Evolutionary conservation across 30 jellyfish, hydroid and myxozoan genomes (phyloP).

Genomic region (Aurelia coerulea): DNA sequence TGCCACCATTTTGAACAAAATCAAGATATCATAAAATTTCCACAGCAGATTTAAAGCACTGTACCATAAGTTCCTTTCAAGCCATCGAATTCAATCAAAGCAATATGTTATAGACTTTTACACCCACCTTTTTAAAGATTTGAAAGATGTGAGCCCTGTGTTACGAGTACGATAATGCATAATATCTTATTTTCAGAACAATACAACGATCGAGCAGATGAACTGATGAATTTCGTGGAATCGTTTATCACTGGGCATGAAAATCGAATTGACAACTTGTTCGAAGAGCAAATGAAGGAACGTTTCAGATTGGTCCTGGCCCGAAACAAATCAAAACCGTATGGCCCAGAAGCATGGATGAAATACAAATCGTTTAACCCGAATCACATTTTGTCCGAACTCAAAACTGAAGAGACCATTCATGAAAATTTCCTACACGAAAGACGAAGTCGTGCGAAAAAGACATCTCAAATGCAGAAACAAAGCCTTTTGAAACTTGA

Average conservation of each 20-base stretch:
- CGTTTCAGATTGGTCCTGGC: slow-evolving; percentile 11
- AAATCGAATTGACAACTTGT: slow-evolving; percentile 10
- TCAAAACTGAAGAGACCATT: slow-evolving; percentile 14
- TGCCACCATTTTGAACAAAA: too few relatives aligned
- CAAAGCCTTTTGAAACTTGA: background rate
- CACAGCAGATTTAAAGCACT: too few relatives aligned
- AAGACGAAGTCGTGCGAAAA: background rate
- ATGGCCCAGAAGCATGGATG: slow-evolving; percentile 40
- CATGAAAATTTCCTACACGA: slow-evolving; percentile 1
- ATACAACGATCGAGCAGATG: slow-evolving; percentile 10
- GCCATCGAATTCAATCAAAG: too few relatives aligned
- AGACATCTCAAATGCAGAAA: background rate
- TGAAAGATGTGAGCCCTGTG: too few relatives aligned
- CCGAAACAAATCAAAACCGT: slow-evolving; percentile 31
- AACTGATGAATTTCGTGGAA: slow-evolving; percentile 7
- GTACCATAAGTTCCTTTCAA: too few relatives aligned
- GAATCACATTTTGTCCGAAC: slow-evolving; percentile 19
- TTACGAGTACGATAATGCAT: too few relatives aligned
- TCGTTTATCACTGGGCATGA: background rate
- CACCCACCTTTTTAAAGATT: too few relatives aligned
- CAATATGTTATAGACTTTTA: too few relatives aligned
- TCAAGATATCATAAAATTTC: too few relatives aligned
- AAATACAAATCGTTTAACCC: slow-evolving; percentile 12
- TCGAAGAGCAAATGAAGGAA: slow-evolving; percentile 24
- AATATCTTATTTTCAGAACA: background rate